Evolutionary conservation across 2,888 invertebrate genomes (phyloP).

Genomic region (Toxonevra muliebris): DNA sequence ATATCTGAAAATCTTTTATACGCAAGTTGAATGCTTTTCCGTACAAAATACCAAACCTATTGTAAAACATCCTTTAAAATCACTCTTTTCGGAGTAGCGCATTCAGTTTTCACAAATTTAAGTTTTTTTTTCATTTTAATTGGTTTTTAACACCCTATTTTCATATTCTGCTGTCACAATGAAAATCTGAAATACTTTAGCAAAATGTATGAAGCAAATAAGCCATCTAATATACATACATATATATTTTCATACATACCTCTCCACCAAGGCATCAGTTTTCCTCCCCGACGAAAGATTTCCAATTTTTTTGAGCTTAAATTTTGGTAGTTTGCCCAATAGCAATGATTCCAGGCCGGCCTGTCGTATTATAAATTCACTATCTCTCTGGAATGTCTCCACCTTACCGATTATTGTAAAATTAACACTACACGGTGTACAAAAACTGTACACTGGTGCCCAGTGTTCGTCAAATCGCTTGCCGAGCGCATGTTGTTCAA

Average conservation of each 20-base stretch:
- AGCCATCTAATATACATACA: too few species aligned
- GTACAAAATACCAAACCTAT: too few species aligned
- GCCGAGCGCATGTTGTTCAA: slow-evolving; percentile 69
- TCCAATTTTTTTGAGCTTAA: slow-evolving; percentile 67
- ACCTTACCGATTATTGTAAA: slow-evolving; percentile 73
- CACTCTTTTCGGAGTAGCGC: too few species aligned
- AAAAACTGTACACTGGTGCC: slow-evolving; percentile 73
- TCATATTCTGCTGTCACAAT: too few species aligned
- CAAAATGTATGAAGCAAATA: too few species aligned
- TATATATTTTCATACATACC: slow-evolving; percentile 54
- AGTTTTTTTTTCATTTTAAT: too few species aligned
- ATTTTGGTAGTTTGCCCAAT: slow-evolving; percentile 66
- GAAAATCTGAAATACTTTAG: too few species aligned
- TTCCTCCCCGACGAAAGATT: slow-evolving; percentile 58
- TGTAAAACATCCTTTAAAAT: too few species aligned
- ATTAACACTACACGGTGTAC: slow-evolving; percentile 73
- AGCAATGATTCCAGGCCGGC: slow-evolving; percentile 69
- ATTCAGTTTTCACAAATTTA: too few species aligned
- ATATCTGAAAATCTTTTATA: too few species aligned
- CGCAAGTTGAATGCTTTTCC: too few species aligned
- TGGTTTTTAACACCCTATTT: too few species aligned
- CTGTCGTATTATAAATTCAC: slow-evolving; percentile 70
- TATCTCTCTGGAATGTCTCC: slow-evolving; percentile 71
- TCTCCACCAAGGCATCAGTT: slow-evolving; percentile 67
- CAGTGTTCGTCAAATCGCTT: slow-evolving; percentile 73